Conservation (phyloP, 2,113 vertebrate genomes). For the Montifringilla adamsi region DNA sequence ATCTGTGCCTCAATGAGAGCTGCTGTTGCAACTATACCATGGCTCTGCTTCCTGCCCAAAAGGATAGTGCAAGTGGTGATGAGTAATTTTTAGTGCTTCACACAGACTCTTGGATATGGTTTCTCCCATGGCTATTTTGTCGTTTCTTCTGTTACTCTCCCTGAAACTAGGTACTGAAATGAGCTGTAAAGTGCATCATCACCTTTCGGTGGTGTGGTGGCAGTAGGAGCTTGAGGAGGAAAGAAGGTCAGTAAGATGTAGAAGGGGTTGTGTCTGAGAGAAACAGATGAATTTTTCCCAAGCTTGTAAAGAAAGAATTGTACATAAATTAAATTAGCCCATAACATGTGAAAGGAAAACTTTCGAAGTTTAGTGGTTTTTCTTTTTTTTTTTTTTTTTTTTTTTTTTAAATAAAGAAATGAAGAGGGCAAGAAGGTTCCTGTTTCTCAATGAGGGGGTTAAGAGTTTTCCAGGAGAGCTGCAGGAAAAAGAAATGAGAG, state of each 20-base stretch:
- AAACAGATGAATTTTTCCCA: background rate
- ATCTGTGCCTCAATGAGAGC: background rate
- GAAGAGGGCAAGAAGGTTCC: background rate
- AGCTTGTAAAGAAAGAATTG: background rate
- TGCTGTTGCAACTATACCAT: fast-evolving
- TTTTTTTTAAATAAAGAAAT: background rate
- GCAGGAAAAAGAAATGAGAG: background rate
- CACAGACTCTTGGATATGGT: background rate
- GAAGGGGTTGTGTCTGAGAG: background rate
- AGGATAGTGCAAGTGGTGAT: background rate
- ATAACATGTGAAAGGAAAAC: background rate
- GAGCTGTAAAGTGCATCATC: background rate
- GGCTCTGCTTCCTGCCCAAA: background rate
- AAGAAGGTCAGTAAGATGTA: background rate
- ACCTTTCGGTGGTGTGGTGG: background rate
- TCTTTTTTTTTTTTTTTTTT: background rate
- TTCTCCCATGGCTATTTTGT: background rate
- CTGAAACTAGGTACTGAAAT: background rate
- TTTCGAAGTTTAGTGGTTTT: background rate
- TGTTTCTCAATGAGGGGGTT: background rate
- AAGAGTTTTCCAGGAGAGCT: background rate
- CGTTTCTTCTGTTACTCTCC: background rate
- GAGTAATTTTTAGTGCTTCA: background rate
- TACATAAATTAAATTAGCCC: background rate
- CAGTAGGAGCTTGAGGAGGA: background rate